phyloP scores from a whole-genome alignment of 2,113 vertebrate species.

The Casuarius casuarius region DNA sequence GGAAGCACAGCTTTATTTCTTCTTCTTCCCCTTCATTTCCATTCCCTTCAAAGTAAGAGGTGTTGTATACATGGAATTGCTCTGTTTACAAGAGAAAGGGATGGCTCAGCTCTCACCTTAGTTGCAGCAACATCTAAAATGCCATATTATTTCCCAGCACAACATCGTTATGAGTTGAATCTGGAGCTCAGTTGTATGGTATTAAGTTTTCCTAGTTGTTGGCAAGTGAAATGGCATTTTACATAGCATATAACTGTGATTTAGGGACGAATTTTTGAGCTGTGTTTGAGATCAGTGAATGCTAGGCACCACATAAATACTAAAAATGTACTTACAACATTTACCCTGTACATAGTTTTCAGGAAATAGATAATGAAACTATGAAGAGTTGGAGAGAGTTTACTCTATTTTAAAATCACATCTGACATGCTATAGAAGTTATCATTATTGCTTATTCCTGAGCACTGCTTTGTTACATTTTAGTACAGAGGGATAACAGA shows the following conservation, averaged over 20 bases:
- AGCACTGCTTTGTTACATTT: not conserved
- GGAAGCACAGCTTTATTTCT: not conserved
- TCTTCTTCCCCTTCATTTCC: not conserved
- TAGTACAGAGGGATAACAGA: not conserved
- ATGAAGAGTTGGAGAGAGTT: not conserved
- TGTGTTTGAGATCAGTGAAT: not conserved
- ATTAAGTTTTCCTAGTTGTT: not conserved
- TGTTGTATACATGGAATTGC: not conserved
- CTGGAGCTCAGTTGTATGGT: not conserved
- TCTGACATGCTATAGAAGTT: not conserved
- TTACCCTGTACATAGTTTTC: not conserved
- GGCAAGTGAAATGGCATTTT: not conserved
- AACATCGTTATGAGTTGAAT: accelerated
- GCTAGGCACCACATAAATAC: not conserved
- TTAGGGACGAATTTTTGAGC: not conserved
- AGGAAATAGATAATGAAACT: not conserved
- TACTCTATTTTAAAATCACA: not conserved
- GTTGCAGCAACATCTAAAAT: not conserved
- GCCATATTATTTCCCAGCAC: not conserved
- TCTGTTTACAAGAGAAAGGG: not conserved
- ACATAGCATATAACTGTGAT: not conserved
- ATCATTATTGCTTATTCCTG: not conserved
- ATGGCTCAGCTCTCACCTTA: not conserved
- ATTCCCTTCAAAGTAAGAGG: accelerated
- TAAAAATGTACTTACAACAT: not conserved